Base-by-base conservation (phyloP, 1,140 invertebrate genomes). In the Drosophila orosa region DNA sequence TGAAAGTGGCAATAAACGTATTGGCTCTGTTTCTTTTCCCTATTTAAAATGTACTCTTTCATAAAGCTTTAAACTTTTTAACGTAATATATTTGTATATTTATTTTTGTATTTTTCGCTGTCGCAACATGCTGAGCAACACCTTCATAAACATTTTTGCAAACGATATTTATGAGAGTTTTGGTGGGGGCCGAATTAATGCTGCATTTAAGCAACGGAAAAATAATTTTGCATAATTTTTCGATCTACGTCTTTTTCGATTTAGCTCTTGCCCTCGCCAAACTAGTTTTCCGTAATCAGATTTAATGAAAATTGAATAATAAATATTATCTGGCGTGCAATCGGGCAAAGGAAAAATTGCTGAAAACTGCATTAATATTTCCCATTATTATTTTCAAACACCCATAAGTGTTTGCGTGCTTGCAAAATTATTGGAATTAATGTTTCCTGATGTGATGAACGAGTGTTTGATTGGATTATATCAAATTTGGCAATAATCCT, bases 251-350 rank as follows among this genome's bases (percentile, higher is more conserved):
- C 13, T 31, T 50, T 22, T 54, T 33, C 29, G 19, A 22, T 35
- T 60, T 37, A 27, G 15, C 39, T 17, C 29, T 31, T 24, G 42
- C 29, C 35, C 45, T 24, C 45, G 57, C 40, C 39, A 59, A 87
- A 87, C 83, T 45, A 62, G 83, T 87, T 83, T 31, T 27, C 27
- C 54, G 47, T 87, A 87, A 87, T 87, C 83, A 87, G 83, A 87
- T 83, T 83, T 87, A 89, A 87, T 83, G 76, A 83, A 89, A 87
- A 87, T 83, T 87, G 84, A 87, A 87, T 87, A 87, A 87, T 87
- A 87, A 89, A 87, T 89, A 87, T 82, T 83, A 89, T 87, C 84
- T 62, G 59, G 56, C 65, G 55, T 48, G 42, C 69, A 75, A 76
- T 65, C 73, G 62, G 48, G 27, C 37, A 42, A 7, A 3, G 27